These are phyloP conservation scores for Pachydiplax longipennis DNA, from an alignment of 2,888 invertebrate genomes.

Conservation along the genomic window DNA sequence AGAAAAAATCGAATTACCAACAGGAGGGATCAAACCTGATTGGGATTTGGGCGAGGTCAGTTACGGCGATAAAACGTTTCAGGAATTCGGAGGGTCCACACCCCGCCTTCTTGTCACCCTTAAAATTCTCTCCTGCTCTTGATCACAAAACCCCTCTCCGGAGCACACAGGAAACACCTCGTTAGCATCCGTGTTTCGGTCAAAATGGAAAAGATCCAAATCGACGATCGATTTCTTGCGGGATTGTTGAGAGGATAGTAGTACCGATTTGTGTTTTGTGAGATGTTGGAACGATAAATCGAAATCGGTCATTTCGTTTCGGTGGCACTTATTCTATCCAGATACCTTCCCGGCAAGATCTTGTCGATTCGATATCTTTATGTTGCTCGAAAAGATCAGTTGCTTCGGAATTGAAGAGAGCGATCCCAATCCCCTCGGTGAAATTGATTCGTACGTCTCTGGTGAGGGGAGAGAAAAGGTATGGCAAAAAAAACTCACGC, in stretches of 20 bases:
- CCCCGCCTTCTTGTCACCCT: neutral
- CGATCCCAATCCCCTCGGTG: neutral
- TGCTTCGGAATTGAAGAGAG: neutral
- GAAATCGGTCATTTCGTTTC: neutral
- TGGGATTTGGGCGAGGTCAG: neutral
- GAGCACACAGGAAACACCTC: neutral
- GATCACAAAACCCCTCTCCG: neutral
- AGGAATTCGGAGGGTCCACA: neutral
- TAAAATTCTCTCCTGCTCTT: neutral
- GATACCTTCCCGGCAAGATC: conserved; percentile 8
- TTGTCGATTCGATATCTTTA: neutral
- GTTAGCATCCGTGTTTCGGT: neutral
- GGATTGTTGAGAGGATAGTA: neutral
- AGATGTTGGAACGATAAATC: neutral
- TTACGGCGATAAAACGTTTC: neutral
- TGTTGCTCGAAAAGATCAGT: neutral
- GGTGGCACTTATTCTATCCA: neutral
- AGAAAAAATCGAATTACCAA: neutral
- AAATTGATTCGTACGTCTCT: neutral
- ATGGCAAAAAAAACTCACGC: neutral
- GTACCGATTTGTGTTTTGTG: neutral
- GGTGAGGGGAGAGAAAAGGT: neutral
- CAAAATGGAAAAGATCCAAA: neutral
- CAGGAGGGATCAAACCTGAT: neutral
- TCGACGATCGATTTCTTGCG: neutral